phyloP scores from a whole-genome alignment of 2,113 vertebrate species.

The Asarcornis scutulata region DNA sequence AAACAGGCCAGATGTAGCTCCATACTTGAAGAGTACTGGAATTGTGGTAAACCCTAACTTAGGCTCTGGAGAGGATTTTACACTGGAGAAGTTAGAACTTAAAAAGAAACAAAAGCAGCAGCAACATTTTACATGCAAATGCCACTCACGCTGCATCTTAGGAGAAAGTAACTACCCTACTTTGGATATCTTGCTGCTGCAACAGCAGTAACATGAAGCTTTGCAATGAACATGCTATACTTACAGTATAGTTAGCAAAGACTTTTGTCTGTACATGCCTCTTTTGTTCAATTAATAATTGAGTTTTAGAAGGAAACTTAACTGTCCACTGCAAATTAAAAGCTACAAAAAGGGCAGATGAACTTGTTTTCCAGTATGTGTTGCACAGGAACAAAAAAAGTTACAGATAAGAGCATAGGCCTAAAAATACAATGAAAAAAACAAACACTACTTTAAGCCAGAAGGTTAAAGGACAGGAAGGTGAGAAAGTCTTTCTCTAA shows the following conservation, averaged over 20 bases:
- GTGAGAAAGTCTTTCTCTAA: conserved; percentile 12
- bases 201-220: conserved; percentile 46
- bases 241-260: conserved; percentile 57
- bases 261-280: conserved; percentile 54
- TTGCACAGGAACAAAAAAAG: conserved; percentile 9
- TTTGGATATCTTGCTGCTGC: conserved; percentile 43
- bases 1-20: conserved; percentile 61
- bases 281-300: conserved; percentile 40
- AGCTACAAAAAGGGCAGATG: conserved; percentile 24
- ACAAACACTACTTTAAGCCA: neutral
- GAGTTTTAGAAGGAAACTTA: conserved; percentile 29
- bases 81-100: conserved; percentile 16
- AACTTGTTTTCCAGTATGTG: conserved; percentile 22
- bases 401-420: conserved; percentile 23
- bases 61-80: conserved; percentile 62
- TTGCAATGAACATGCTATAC: conserved; percentile 44
- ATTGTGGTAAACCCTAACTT: conserved; percentile 56
- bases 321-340: conserved; percentile 28
- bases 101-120: conserved; percentile 19
- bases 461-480: neutral
- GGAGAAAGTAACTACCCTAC: conserved; percentile 25
- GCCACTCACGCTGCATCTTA: conserved; percentile 42
- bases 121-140: conserved; percentile 50
- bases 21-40: conserved; percentile 43
- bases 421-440: conserved; percentile 38